These are phyloP conservation scores for Alectura lathami DNA, from an alignment of 2,113 vertebrate genomes.

Conservation along the genomic window DNA sequence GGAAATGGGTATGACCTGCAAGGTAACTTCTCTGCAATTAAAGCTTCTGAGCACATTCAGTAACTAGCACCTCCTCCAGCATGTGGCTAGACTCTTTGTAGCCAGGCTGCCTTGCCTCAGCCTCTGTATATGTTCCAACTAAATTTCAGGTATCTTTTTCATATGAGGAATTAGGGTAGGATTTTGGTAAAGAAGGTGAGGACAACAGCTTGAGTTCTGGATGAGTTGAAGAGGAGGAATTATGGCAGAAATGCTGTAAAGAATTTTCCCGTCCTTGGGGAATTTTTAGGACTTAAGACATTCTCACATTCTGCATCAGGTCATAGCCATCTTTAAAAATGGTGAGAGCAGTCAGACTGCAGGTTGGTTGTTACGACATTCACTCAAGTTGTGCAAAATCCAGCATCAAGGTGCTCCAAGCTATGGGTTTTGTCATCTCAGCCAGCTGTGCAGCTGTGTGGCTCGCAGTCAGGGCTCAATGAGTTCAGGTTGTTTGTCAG, in stretches of 20 bases:
- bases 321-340: not conserved
- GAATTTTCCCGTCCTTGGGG: not conserved
- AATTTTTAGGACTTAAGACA: not conserved
- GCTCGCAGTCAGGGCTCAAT: not conserved
- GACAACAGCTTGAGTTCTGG: not conserved
- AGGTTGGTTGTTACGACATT: not conserved
- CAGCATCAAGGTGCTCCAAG: not conserved
- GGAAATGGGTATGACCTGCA: not conserved
- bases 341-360: not conserved
- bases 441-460: not conserved
- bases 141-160: not conserved
- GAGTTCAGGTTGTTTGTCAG: not conserved
- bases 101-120: not conserved
- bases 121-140: not conserved
- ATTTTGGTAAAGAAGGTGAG: not conserved
- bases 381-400: not conserved
- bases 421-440: not conserved
- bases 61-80: not conserved
- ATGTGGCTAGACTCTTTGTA: not conserved
- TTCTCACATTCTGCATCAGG: not conserved
- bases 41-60: not conserved
- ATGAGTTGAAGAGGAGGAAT: not conserved
- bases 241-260: not conserved
- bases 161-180: not conserved
- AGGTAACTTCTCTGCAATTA: not conserved